These are phyloP conservation scores for Tenthredo mesomela DNA, from an alignment of 2,888 invertebrate species.

Conservation along the genomic window DNA sequence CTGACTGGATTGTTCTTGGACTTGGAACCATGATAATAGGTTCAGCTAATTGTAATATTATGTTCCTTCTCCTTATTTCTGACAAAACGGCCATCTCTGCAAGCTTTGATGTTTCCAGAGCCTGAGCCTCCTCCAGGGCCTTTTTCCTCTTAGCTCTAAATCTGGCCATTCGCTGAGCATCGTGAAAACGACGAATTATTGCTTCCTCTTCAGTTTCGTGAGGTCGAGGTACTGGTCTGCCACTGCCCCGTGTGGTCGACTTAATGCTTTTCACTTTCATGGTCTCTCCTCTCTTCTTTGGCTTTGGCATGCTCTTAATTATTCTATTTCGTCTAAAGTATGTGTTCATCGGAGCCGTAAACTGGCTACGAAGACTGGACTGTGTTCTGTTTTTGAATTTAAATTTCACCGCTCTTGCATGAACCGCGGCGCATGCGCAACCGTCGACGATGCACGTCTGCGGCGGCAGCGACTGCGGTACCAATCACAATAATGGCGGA, in stretches of 20 bases:
- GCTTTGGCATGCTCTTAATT: slow-evolving; percentile 54
- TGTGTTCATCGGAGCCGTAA: slow-evolving; percentile 56
- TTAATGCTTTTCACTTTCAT: slow-evolving; percentile 18
- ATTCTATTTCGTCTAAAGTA: slow-evolving; percentile 55
- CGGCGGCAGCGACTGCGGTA: slow-evolving; percentile 29
- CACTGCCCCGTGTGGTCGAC: slow-evolving; percentile 53
- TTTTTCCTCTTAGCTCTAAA: slow-evolving; percentile 68
- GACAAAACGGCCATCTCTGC: slow-evolving; percentile 60
- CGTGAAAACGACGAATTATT: slow-evolving; percentile 66
- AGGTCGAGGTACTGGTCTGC: slow-evolving; percentile 59
- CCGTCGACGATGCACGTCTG: neutral
- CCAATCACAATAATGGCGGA: slow-evolving; percentile 62
- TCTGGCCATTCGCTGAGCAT: slow-evolving; percentile 70
- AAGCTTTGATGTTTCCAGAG: slow-evolving; percentile 59
- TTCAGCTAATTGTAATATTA: slow-evolving; percentile 60
- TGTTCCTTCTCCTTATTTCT: slow-evolving; percentile 60
- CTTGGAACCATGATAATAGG: slow-evolving; percentile 35
- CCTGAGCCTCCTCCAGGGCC: slow-evolving; percentile 64
- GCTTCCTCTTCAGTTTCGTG: slow-evolving; percentile 69
- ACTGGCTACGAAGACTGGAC: slow-evolving; percentile 52
- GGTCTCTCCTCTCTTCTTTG: slow-evolving; percentile 48
- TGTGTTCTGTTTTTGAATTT: slow-evolving; percentile 44
- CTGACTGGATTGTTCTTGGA: slow-evolving; percentile 21
- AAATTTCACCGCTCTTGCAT: slow-evolving; percentile 53
- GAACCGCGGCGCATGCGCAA: slow-evolving; percentile 48